Evolutionary conservation across 2,888 invertebrate genomes (phyloP), one percentile per base, ranked within the genome.

Genomic region (Parapristionchus giblindavisi): DNA sequence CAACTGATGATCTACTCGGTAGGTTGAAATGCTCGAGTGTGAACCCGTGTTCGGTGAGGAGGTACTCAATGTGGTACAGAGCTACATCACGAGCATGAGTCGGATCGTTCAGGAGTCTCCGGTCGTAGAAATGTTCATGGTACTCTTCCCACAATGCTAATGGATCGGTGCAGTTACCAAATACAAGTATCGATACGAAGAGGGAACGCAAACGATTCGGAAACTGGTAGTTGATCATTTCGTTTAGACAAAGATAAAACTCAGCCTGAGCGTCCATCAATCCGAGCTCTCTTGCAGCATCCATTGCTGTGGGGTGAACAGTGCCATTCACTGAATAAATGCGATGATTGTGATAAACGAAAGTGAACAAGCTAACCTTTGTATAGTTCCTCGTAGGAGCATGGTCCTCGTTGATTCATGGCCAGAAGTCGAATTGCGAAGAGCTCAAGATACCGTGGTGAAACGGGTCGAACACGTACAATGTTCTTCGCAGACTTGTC

Each of bases 371-470:
- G 21, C 60, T 29, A 3, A 60, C 60, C 34, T 4, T 17, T 60
- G 1, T 24, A 38, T 3, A 61, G 38, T 6, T 61, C 60, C n/a
- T 38, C 5, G n/a, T 3, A 61, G 8, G 5, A 21, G 2, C 4
- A 3, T 1, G n/a, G n/a, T 36, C 60, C 60, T 38, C n/a, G 21
- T 11, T 21, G 36, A 38, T 34, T 6, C 38, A 21, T 6, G 1
- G 38, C 36, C n/a, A 61, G 60, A 3, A 61, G n/a, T 2, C 60
- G 36, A n/a, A 38, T 38, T 1, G 61, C 61, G 17, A 61, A 61
- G 0, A 1, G 0, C 14, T 61, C 24, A 4, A 38, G 8, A 29
- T 5, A 61, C 21, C 61, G 38, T 1, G 61, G 61, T 24, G 21
- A 24, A 6, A 61, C 61, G 1, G 61, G n/a, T 21, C 24, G 5